Base-by-base conservation (phyloP, 2,888 invertebrate genomes). In the Nesidiocoris tenuis region DNA sequence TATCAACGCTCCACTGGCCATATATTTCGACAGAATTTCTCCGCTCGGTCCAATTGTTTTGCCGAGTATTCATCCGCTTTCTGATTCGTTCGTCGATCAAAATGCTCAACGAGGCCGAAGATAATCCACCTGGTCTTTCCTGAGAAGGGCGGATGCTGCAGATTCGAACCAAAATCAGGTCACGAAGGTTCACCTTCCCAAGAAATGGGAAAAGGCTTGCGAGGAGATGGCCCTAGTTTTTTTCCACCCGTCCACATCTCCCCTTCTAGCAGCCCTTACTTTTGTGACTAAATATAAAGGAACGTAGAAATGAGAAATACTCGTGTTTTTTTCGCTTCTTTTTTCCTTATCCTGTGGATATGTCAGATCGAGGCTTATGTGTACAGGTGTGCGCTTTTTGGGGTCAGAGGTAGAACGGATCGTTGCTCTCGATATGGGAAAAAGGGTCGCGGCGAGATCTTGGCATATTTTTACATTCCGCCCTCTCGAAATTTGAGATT, bases 151-250 rank as follows among this genome's bases (percentile, higher is more conserved):
- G 59, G 59, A 59, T 59, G 19, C 59, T 18, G 17, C 39, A 39
- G 5, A 39, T 39, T 39, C 39, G 39, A 39, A 12, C 39, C 39
- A 39, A 39, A 39, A 39, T 39, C 39, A 39, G 39, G 39, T 39
- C 59, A 18, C 59, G 59, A 59, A 59, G 59, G 59, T n/a, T 59
- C 59, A n/a, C 59, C 59, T 63, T 63, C 63, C 63, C 63, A 63
- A 63, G 63, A 63, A 63, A 17, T 63, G 21, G 63, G 21, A 63
- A 63, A 21, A 63, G 22, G 19, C 18, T 63, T 63, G 63, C 12
- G 21, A 7, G 21, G 22, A 63, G 63, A 63, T 63, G 63, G 21
- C 63, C 63, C 21, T 21, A 21, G 9, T 63, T 63, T 63, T 63
- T 63, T 63, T 63, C 21, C 21, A 19, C 19, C 21, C 63, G 12